Percentiles rank a stretch among this genome's conserved stretches.
These are phyloP conservation scores for Myzus persicae DNA, from an alignment of 1,140 invertebrate species.

Conservation along the genomic window DNA sequence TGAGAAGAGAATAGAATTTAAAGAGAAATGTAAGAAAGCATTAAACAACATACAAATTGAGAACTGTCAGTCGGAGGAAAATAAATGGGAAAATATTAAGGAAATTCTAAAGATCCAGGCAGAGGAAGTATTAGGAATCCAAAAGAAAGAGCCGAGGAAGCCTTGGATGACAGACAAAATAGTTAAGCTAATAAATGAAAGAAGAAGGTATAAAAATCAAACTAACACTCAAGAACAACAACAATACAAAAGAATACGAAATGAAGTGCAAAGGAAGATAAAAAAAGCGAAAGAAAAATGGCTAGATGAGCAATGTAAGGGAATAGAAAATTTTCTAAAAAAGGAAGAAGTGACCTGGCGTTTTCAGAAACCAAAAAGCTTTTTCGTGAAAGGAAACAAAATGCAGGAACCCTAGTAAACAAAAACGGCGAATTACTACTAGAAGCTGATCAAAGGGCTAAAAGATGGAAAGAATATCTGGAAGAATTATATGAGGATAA, in stretches of 20 bases:
- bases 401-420: conserved; percentile 59
- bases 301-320: conserved; percentile 56
- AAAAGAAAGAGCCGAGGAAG: conserved; percentile 30
- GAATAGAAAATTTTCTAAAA: conserved; percentile 45
- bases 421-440: not conserved
- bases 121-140: conserved; percentile 24
- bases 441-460: not conserved
- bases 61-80: conserved; percentile 13
- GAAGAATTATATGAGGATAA: conserved; percentile 27
- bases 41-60: conserved; percentile 46
- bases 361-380: conserved; percentile 8
- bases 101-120: conserved; percentile 25
- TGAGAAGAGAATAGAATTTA: conserved; percentile 36
- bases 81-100: conserved; percentile 17
- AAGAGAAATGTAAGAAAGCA: conserved; percentile 37
- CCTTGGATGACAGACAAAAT: conserved; percentile 61
- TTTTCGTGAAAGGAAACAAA: conserved; percentile 57
- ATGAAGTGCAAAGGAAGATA: conserved; percentile 13
- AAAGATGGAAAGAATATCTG: conserved; percentile 42
- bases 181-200: conserved; percentile 59
- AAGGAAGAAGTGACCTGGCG: not conserved
- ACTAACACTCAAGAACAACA: not conserved
- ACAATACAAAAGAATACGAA: not conserved
- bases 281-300: conserved; percentile 49
- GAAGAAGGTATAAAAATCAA: conserved; percentile 30